Evolutionary conservation across 35 echinoderm and acorn worm genomes (phyloP), one percentile per base, ranked within the genome.

Genomic region (Nesometra sesokonis): DNA sequence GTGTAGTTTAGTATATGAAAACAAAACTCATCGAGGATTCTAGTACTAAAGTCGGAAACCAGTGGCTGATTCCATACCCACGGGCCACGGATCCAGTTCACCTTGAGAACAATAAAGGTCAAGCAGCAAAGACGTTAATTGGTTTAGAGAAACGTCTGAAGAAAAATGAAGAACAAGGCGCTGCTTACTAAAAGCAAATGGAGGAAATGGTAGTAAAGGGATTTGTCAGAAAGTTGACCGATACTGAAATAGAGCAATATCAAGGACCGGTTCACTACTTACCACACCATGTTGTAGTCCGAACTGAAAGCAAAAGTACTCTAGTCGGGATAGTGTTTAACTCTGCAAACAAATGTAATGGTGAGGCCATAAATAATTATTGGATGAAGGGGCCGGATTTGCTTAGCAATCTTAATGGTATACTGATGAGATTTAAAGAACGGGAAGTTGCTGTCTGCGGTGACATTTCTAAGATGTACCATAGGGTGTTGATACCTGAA

Each of bases 321-420:
- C 77, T 27, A 32, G 27, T 30, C 5, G 7, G 23, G 8, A 78
- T 78, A 78, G 77, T n/a, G 8, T 30, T 30, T 30, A 78, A 78
- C 77, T 30, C 39, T 34, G 57, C 85, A 17, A 86, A 86, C 52
- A 76, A 77, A 57, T 88, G n/a, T 34, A 78, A 87, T 4, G 40
- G 40, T 30, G 27, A 78, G 7, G 13, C 27, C 29, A 80, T 86
- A 17, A 80, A 91, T 83, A 78, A 91, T 46, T 91, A 87, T 77
- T 87, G 90, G 85, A 76, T 82, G 37, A 91, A 91, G 40, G 90
- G 85, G 17, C 78, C 90, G n/a, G 90, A 91, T 35, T 79, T 91
- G 31, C 85, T 87, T 11, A 91, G 82, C 27, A 76, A 83, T 35
- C 32, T 91, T 33, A 34, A 79, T 67, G 85, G 90, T 34, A 85